Percentiles rank a stretch among this genome's conserved stretches.
Conservation (phyloP, 2,888 invertebrate species). For the Tetragnatha montana region DNA sequence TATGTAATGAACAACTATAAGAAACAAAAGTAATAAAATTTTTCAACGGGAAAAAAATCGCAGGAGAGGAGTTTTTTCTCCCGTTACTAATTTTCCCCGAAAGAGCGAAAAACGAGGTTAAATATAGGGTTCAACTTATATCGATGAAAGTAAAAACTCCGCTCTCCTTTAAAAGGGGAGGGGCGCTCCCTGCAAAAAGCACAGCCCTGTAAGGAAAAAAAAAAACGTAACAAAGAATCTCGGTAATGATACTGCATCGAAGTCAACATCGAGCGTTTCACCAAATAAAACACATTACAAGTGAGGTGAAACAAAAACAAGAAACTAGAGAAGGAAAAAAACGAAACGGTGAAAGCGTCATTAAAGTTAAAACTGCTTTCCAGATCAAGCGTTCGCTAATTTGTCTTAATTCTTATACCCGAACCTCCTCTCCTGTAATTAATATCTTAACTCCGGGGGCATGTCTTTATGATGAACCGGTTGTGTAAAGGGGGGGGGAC, state of each 20-base stretch:
- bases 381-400: slow-evolving; percentile 65
- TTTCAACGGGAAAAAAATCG: slow-evolving; percentile 4
- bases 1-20: slow-evolving; percentile 9
- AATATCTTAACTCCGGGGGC: slow-evolving; percentile 65
- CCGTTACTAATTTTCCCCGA: slow-evolving; percentile 11
- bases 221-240: slow-evolving; percentile 22
- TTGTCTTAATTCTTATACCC: slow-evolving; percentile 66
- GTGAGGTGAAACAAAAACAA: slow-evolving; percentile 14
- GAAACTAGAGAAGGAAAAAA: slow-evolving; percentile 14
- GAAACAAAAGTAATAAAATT: slow-evolving; percentile 23
- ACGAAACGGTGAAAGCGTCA: slow-evolving; percentile 45
- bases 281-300: slow-evolving; percentile 41
- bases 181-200: neutral
- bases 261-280: slow-evolving; percentile 16
- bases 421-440: slow-evolving; percentile 61
- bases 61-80: neutral
- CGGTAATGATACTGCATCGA: slow-evolving; percentile 19
- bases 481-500: slow-evolving; percentile 27
- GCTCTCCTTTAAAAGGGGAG: neutral
- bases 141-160: slow-evolving; percentile 56
- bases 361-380: slow-evolving; percentile 68
- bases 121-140: slow-evolving; percentile 62
- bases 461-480: slow-evolving; percentile 56
- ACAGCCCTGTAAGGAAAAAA: neutral
- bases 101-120: slow-evolving; percentile 27